These are phyloP conservation scores for Athene noctua DNA, from an alignment of 2,113 vertebrate species.

Conservation along the genomic window DNA sequence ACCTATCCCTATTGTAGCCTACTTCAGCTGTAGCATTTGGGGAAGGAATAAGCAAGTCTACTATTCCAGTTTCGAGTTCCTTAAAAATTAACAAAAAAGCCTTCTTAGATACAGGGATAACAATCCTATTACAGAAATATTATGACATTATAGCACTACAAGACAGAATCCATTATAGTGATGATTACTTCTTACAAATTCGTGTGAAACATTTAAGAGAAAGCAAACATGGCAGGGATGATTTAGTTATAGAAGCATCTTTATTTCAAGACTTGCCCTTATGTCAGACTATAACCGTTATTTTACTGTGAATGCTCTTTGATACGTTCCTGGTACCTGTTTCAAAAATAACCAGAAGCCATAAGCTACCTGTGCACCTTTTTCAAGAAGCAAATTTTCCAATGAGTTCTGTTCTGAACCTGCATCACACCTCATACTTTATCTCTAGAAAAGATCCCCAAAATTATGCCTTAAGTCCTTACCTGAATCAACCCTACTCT, in stretches of 20 bases:
- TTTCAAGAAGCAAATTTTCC: neutral
- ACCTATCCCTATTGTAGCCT: slow-evolving; percentile 87
- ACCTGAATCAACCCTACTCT: neutral
- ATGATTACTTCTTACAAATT: neutral
- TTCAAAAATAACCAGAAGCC: neutral
- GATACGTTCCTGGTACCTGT: neutral
- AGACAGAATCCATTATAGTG: neutral
- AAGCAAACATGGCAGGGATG: neutral
- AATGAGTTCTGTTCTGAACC: neutral
- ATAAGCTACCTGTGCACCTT: neutral
- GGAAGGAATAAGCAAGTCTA: slow-evolving; percentile 85
- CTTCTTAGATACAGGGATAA: neutral
- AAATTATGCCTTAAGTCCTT: neutral
- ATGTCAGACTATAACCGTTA: neutral
- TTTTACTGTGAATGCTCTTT: neutral
- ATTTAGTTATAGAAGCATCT: neutral
- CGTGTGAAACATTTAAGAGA: neutral
- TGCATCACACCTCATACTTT: neutral
- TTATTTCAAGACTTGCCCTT: neutral
- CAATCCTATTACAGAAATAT: neutral
- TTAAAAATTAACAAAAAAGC: slow-evolving; percentile 41
- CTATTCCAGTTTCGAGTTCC: slow-evolving; percentile 85
- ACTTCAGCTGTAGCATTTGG: slow-evolving; percentile 87
- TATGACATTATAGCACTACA: neutral
- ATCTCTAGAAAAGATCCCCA: neutral